Evolutionary conservation across 2,888 invertebrate species (phyloP).

Genomic region (Clunio marinus): DNA sequence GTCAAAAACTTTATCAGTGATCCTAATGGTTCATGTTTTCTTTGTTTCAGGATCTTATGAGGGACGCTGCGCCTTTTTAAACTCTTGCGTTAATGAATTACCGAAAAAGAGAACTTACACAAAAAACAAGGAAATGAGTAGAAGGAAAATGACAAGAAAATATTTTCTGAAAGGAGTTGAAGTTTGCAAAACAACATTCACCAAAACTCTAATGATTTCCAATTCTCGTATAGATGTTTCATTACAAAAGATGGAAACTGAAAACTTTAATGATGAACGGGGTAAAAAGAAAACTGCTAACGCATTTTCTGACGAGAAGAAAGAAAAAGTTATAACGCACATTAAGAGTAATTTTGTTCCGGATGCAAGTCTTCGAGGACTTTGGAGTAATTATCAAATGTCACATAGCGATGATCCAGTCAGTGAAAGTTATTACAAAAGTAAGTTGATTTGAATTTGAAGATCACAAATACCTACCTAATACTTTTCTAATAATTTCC

Average conservation of each 20-base stretch:
- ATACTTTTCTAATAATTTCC: neutral
- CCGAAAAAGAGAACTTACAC: slow-evolving; percentile 33
- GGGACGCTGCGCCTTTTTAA: slow-evolving; percentile 29
- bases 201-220: slow-evolving; percentile 17
- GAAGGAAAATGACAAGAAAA: slow-evolving; percentile 23
- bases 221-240: slow-evolving; percentile 11
- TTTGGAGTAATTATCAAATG: slow-evolving; percentile 9
- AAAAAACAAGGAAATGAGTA: slow-evolving; percentile 17
- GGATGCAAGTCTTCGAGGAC: slow-evolving; percentile 21
- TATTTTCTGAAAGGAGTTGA: slow-evolving; percentile 34
- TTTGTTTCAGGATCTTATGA: slow-evolving; percentile 13
- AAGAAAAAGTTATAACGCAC: slow-evolving; percentile 19
- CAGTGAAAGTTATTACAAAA: slow-evolving; percentile 28
- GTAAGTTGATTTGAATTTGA: neutral
- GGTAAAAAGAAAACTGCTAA: slow-evolving; percentile 17
- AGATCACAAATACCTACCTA: too few relatives aligned
- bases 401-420: slow-evolving; percentile 1
- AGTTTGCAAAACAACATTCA: slow-evolving; percentile 34
- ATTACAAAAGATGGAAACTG: slow-evolving; percentile 26
- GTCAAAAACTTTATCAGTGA: neutral
- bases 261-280: slow-evolving; percentile 27
- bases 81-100: slow-evolving; percentile 26
- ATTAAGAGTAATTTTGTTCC: slow-evolving; percentile 22
- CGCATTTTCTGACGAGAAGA: slow-evolving; percentile 20
- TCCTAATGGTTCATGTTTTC: neutral